Conservation (phyloP, 2,113 vertebrate species). For the Myotis yumanensis region DNA sequence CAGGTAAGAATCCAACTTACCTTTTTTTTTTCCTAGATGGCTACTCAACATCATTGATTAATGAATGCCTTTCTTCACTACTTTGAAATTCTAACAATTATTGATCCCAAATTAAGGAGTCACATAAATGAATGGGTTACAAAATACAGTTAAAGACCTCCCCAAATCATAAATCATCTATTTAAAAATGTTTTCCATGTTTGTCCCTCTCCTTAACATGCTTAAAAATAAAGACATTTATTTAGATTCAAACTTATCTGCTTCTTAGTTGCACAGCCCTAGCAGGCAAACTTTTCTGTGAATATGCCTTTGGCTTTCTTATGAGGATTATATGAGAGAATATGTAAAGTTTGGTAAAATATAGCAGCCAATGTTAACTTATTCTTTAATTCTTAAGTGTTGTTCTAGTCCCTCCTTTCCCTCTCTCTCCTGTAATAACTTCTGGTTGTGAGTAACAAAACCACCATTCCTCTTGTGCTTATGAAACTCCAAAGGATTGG, state of each 20-base stretch:
- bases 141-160: not conserved
- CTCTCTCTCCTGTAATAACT: not conserved
- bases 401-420: not conserved
- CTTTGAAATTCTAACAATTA: constrained; percentile 26
- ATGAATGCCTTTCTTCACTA: not conserved
- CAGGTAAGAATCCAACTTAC: not conserved
- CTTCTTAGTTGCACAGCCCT: not conserved
- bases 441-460: no score
- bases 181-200: not conserved
- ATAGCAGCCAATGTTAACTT: not conserved
- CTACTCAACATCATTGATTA: not conserved
- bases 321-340: not conserved
- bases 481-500: not conserved
- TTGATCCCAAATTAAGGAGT: not conserved
- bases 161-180: not conserved
- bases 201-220: not conserved
- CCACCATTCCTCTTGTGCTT: not conserved
- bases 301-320: not conserved
- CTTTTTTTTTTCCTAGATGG: not conserved
- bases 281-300: not conserved
- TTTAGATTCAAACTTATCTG: not conserved
- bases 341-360: not conserved
- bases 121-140: not conserved
- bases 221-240: not conserved
- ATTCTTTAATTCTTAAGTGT: not conserved